Conservation (phyloP, 37 sponge, comb jelly and placozoan species). For the Eunapius fragilis region DNA sequence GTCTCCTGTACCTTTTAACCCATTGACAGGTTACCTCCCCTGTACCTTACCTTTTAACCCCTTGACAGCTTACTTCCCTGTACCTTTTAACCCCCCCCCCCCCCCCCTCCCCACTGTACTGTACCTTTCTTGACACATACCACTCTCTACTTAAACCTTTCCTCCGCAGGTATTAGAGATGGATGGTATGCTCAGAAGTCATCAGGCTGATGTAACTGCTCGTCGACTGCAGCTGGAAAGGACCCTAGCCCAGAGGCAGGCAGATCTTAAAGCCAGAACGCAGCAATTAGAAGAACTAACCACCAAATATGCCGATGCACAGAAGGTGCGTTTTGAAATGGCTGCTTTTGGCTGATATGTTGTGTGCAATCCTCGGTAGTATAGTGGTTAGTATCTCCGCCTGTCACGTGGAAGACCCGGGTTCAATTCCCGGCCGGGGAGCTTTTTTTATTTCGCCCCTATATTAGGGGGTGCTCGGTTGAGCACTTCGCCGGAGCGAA, state of each 20-base stretch:
- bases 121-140: no score
- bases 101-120: background rate
- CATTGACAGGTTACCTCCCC: no score
- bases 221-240: constrained; percentile 67
- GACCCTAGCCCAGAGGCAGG: constrained; percentile 58
- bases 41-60: no score
- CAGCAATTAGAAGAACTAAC: constrained; percentile 68
- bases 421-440: background rate
- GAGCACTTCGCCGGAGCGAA: no score
- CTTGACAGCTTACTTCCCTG: background rate
- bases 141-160: no score
- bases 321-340: constrained; percentile 9
- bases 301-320: background rate
- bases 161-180: constrained; percentile 63
- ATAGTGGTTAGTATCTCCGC: background rate
- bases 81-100: background rate
- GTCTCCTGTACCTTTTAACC: no score
- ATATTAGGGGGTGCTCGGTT: background rate
- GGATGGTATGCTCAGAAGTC: constrained; percentile 60
- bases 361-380: background rate
- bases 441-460: background rate
- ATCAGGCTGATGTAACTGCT: constrained; percentile 77
- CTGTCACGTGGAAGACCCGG: background rate
- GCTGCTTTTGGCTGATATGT: background rate
- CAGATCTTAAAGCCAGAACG: constrained; percentile 50